A percentile compares a stretch with the other conserved stretches of the same genome.
Conservation (phyloP, 2,888 invertebrate genomes). For the Clusia tigrina region DNA sequence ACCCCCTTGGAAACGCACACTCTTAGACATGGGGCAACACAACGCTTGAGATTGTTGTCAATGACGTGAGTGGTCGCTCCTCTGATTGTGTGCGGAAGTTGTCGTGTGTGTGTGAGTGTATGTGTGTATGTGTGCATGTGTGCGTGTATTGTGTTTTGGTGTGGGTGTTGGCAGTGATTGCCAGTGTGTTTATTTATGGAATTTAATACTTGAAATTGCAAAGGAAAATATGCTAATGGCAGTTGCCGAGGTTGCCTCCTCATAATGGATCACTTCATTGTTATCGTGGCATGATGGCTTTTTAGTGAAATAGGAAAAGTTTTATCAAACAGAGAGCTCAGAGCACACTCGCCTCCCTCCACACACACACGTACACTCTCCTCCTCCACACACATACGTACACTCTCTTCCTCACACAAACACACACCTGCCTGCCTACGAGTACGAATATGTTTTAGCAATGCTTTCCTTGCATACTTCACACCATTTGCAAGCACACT, state of each 20-base stretch:
- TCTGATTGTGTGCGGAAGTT: background rate
- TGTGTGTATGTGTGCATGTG: slow-evolving; percentile 14
- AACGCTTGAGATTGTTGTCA: background rate
- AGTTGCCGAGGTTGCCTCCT: slow-evolving; percentile 9
- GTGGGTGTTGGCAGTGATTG: no score
- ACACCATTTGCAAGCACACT: no score
- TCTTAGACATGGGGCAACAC: slow-evolving; percentile 3
- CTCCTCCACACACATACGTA: no score
- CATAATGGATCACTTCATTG: slow-evolving; percentile 22
- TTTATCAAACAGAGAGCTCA: background rate
- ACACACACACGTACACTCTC: no score
- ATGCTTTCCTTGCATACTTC: no score
- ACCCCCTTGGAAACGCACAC: slow-evolving; percentile 24
- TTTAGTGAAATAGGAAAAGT: slow-evolving; percentile 6
- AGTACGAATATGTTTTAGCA: no score
- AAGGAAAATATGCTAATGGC: slow-evolving; percentile 28
- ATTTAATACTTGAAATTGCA: slow-evolving; percentile 25
- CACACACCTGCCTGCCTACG: no score
- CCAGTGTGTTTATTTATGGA: slow-evolving; percentile 20
- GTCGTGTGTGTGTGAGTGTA: background rate
- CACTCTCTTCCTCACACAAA: no score
- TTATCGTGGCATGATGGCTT: background rate
- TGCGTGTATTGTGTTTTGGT: no score
- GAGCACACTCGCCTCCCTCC: no score
- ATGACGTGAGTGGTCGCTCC: background rate